Conservation (phyloP, 2,113 vertebrate genomes). For the Emydocephalus ijimae region DNA sequence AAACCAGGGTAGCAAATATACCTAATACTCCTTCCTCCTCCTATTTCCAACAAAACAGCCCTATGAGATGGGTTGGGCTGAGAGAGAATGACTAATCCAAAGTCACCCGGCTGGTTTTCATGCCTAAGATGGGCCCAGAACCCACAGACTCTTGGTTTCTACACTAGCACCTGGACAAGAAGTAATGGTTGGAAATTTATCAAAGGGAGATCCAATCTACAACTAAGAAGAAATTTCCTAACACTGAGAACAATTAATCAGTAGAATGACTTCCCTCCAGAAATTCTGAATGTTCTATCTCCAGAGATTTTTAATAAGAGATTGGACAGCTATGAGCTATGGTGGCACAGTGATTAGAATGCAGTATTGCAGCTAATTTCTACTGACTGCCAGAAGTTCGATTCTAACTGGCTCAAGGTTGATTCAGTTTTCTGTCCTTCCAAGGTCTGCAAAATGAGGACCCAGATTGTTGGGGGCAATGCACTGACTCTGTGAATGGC, state of each 20-base stretch:
- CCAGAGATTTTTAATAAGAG: neutral
- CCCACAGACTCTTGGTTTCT: neutral
- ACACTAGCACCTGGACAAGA: neutral
- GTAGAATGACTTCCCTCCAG: neutral
- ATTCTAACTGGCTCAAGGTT: too few species aligned
- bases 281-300: neutral
- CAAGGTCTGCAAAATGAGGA: too few species aligned
- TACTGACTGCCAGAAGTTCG: neutral
- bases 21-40: neutral
- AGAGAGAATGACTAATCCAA: neutral
- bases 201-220: neutral
- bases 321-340: neutral
- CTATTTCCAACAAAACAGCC: neutral
- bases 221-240: neutral
- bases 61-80: neutral
- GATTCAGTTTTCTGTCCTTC: too few species aligned
- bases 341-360: neutral
- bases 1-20: neutral
- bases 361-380: neutral
- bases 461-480: too few species aligned
- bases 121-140: neutral
- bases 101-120: neutral
- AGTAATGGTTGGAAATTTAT: neutral
- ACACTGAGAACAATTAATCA: neutral
- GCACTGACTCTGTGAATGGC: too few species aligned